A percentile compares a stretch with the other conserved stretches of the same genome.
Conservation (phyloP, 2,797 vertebrate species). For the Aldrovandia affinis region DNA sequence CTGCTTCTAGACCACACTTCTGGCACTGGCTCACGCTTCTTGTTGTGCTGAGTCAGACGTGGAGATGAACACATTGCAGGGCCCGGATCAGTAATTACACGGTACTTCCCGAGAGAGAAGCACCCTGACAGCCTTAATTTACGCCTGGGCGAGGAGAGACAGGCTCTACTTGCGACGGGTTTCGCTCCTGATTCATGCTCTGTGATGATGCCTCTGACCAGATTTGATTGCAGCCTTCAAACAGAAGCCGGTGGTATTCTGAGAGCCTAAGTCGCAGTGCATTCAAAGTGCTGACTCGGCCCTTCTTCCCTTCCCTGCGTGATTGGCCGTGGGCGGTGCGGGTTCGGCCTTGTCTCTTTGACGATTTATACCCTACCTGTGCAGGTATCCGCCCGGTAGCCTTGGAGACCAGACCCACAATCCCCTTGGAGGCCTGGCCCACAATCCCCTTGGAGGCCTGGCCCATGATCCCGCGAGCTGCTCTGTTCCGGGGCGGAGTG, state of each 20-base stretch:
- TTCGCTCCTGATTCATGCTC: background rate
- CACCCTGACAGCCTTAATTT: background rate
- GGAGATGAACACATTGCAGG: background rate
- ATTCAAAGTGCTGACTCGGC: background rate
- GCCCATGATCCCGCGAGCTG: too few species aligned
- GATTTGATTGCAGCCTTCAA: background rate
- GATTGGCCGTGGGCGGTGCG: background rate
- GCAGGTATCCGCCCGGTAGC: too few species aligned
- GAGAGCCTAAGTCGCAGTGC: too few species aligned
- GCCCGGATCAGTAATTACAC: slow-evolving; percentile 8
- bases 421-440: too few species aligned
- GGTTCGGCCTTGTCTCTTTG: too few species aligned
- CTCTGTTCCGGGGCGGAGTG: too few species aligned
- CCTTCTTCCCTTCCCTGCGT: background rate
- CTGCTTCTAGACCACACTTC: background rate
- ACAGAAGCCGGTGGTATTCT: too few species aligned
- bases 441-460: too few species aligned
- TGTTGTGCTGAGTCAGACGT: background rate
- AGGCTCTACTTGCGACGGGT: background rate
- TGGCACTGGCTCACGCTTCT: background rate
- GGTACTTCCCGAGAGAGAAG: background rate
- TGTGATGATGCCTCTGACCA: background rate
- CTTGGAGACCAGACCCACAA: too few species aligned
- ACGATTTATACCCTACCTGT: too few species aligned
- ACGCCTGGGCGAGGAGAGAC: background rate